A percentile compares a stretch with the other conserved stretches of the same genome.
Conservation (phyloP, 2,888 invertebrate species). For the Dysmachus trigonus region DNA sequence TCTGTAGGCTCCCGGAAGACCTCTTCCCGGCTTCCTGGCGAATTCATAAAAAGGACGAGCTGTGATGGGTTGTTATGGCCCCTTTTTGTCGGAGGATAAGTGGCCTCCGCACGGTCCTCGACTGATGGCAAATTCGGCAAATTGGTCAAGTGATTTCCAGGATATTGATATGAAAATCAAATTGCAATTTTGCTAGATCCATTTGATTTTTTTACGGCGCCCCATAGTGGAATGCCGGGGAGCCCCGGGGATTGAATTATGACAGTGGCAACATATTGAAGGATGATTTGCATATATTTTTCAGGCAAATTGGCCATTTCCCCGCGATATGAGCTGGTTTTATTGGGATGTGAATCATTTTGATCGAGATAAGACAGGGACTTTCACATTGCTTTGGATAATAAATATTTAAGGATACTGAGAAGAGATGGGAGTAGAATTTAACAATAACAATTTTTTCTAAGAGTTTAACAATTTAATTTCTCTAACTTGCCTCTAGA, state of each 20-base stretch:
- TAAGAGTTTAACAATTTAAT: no score
- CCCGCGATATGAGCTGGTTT: background rate
- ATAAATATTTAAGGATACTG: background rate
- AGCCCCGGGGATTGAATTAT: conserved; percentile 19
- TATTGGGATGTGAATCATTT: conserved; percentile 22
- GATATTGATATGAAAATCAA: conserved; percentile 50
- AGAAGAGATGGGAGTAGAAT: background rate
- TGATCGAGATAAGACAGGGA: background rate
- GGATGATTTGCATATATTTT: conserved; percentile 11
- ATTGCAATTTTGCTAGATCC: conserved; percentile 38
- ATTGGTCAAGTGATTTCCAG: conserved; percentile 50
- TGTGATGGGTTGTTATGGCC: conserved; percentile 18
- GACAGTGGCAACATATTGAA: conserved; percentile 27
- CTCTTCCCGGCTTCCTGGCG: background rate
- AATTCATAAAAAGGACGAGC: conserved; percentile 36
- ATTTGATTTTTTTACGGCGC: conserved; percentile 19
- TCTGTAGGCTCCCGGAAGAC: conserved; percentile 20
- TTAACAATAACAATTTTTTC: no score
- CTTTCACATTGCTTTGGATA: background rate
- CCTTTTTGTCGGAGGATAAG: background rate
- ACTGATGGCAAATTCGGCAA: conserved; percentile 37
- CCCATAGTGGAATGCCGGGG: background rate
- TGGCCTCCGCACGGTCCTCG: conserved; percentile 18
- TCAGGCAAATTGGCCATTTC: background rate
- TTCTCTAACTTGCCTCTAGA: no score